phyloP scores from a whole-genome alignment of 2,113 vertebrate species.

The Pelusios castaneus region DNA sequence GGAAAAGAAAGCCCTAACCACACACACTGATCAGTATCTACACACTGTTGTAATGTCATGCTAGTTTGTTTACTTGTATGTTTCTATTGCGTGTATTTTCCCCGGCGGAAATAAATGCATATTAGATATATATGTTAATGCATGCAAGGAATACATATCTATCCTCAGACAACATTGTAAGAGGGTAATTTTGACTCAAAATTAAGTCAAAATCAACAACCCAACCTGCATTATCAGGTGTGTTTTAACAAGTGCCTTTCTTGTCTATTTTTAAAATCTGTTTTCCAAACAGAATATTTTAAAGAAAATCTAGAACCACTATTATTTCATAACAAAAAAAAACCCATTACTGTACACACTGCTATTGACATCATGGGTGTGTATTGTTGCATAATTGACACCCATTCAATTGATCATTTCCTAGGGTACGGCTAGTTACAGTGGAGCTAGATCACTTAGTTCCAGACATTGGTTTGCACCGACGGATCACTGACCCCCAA shows the following conservation, averaged over 20 bases:
- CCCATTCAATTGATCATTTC: conserved; percentile 40
- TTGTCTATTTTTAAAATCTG: conserved; percentile 14
- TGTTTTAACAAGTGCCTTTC: background rate
- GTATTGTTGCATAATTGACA: conserved; percentile 64
- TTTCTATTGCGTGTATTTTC: conserved; percentile 22
- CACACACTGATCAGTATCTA: background rate
- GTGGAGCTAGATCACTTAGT: conserved; percentile 55
- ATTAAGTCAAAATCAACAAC: background rate
- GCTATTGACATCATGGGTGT: background rate
- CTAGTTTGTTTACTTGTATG: conserved; percentile 39
- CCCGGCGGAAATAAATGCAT: conserved; percentile 42
- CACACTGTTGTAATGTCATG: background rate
- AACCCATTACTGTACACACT: conserved; percentile 36
- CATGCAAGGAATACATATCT: background rate
- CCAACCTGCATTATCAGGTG: background rate
- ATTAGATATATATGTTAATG: conserved; percentile 44
- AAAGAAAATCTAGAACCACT: background rate
- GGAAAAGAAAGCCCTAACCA: background rate
- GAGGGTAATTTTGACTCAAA: background rate
- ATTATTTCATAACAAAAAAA: conserved; percentile 55
- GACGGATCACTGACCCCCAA: background rate
- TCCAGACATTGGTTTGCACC: conserved; percentile 46
- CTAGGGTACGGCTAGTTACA: conserved; percentile 54
- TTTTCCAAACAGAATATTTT: background rate
- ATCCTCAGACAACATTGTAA: conserved; percentile 3